These are phyloP conservation scores for Drosophila yooni DNA, from an alignment of 2,888 invertebrate species.

Conservation along the genomic window DNA sequence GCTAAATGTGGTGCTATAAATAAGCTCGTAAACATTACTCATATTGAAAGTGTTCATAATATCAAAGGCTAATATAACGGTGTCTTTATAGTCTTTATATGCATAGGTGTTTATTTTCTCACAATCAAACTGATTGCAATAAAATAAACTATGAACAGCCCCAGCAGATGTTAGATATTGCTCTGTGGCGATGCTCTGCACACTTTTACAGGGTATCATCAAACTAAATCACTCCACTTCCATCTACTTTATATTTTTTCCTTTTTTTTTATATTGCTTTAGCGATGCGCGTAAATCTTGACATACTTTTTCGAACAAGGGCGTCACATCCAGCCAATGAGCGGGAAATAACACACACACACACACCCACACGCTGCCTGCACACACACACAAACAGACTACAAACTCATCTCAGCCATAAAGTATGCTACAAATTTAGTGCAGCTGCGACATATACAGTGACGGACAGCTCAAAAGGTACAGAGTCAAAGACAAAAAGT, in stretches of 20 bases:
- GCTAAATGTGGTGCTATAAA: background rate
- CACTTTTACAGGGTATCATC: slow-evolving; percentile 30
- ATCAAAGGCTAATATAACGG: background rate
- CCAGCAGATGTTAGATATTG: background rate
- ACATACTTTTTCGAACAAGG: slow-evolving; percentile 63
- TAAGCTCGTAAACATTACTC: background rate
- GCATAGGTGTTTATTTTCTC: background rate
- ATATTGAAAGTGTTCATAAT: background rate
- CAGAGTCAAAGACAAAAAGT: no score
- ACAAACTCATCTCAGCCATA: slow-evolving; percentile 35
- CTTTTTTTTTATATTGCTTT: slow-evolving; percentile 52
- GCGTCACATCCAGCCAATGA: slow-evolving; percentile 34
- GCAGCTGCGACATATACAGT: slow-evolving; percentile 38
- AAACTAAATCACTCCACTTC: slow-evolving; percentile 7
- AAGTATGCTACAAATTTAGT: slow-evolving; percentile 57
- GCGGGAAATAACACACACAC: slow-evolving; percentile 11
- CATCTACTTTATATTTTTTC: slow-evolving; percentile 2
- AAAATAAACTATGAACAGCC: background rate
- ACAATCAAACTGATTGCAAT: background rate
- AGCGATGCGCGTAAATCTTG: slow-evolving; percentile 81
- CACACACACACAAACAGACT: slow-evolving; percentile 4
- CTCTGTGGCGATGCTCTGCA: no score
- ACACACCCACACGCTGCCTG: background rate
- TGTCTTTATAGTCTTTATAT: background rate
- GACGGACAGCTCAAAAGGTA: no score